Conservation (phyloP, 1,140 invertebrate species). For the Formica selysi region DNA sequence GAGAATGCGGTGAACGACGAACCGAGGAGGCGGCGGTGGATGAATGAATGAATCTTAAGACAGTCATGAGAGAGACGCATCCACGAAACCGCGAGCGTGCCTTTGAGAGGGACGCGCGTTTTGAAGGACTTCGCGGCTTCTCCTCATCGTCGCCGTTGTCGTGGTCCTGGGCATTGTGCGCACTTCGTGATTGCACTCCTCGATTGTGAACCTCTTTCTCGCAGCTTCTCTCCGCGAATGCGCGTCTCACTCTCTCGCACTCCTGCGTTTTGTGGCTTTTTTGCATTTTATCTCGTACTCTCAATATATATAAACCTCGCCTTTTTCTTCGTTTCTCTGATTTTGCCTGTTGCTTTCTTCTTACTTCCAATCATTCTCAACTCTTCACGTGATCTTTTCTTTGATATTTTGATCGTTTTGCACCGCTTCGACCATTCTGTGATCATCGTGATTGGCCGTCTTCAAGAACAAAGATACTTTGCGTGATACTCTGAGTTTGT, state of each 20-base stretch:
- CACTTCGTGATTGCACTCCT: background rate
- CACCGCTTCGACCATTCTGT: too few relatives aligned
- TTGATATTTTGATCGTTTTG: background rate
- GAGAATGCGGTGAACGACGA: constrained; percentile 67
- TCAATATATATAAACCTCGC: background rate
- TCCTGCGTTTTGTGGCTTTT: background rate
- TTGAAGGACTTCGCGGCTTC: constrained; percentile 7
- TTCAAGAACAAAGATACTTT: too few relatives aligned
- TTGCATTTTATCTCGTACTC: background rate
- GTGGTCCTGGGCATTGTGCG: constrained; percentile 13
- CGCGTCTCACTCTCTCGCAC: too few relatives aligned
- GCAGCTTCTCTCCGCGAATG: background rate
- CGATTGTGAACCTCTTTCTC: background rate
- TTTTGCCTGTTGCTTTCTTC: too few relatives aligned
- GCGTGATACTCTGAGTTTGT: too few relatives aligned
- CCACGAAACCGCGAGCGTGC: constrained; percentile 78
- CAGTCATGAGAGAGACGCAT: constrained; percentile 81
- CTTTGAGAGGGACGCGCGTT: constrained; percentile 64
- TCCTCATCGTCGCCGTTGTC: background rate
- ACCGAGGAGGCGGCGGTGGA: constrained; percentile 70
- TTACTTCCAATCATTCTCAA: too few relatives aligned
- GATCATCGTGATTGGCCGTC: background rate
- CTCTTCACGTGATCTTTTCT: background rate
- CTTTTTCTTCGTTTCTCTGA: background rate
- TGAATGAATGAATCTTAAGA: constrained; percentile 86